These are phyloP conservation scores for Rhimphoctona megacephalus DNA, from an alignment of 2,888 invertebrate genomes.

Conservation along the genomic window DNA sequence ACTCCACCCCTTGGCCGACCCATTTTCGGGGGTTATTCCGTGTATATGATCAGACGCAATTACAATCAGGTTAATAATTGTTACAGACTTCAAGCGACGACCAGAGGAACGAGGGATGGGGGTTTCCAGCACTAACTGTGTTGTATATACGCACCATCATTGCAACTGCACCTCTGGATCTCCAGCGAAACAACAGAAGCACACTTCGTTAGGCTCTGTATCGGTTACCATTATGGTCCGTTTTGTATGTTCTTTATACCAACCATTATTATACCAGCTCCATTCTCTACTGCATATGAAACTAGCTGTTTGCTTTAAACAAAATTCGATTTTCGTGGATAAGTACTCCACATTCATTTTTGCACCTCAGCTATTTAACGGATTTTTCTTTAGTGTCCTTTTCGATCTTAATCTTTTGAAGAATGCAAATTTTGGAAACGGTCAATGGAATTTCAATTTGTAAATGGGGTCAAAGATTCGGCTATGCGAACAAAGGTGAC, in stretches of 20 bases:
- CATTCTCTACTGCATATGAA: neutral
- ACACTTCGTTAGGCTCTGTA: conserved; percentile 74
- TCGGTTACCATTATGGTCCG: conserved; percentile 45
- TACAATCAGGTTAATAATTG: conserved; percentile 83
- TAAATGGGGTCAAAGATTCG: neutral
- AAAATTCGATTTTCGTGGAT: neutral
- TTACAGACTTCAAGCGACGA: conserved; percentile 72
- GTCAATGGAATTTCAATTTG: neutral
- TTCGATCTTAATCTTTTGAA: neutral
- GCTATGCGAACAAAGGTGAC: neutral
- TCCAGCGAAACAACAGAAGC: conserved; percentile 61
- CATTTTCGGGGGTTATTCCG: conserved; percentile 74
- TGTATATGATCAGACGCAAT: conserved; percentile 83
- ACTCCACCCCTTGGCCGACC: conserved; percentile 50
- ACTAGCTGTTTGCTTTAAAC: neutral
- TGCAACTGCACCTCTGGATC: conserved; percentile 37
- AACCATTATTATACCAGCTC: conserved; percentile 32
- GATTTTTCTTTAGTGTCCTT: neutral
- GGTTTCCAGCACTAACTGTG: conserved; percentile 26
- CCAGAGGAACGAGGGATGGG: conserved; percentile 70
- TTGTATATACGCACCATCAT: conserved; percentile 35
- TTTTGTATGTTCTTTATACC: conserved; percentile 37
- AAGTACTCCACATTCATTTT: neutral
- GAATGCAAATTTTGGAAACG: neutral
- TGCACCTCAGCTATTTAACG: too few relatives aligned